Percentiles rank a stretch among this genome's conserved stretches.
Evolutionary conservation across 2,113 vertebrate species (phyloP).

Genomic region (Bambusicola thoracicus): DNA sequence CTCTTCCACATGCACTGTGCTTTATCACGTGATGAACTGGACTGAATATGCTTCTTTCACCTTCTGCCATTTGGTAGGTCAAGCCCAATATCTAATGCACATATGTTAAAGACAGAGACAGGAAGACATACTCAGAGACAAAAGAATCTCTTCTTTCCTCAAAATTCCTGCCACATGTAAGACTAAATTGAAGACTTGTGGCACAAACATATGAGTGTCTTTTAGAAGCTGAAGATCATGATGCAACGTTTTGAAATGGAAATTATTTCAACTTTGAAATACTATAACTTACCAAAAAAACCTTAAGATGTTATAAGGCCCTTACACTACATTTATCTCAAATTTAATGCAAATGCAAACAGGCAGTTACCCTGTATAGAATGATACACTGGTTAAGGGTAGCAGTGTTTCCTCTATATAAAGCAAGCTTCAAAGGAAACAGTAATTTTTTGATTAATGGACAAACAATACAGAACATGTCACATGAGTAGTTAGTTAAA

Average conservation of each 20-base stretch:
- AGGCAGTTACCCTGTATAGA: conserved; percentile 35
- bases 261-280: conserved; percentile 37
- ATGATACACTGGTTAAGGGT: conserved; percentile 20
- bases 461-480: conserved; percentile 76
- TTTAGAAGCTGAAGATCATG: not conserved
- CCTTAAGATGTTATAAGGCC: not conserved
- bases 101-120: not conserved
- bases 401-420: conserved; percentile 60
- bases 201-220: not conserved
- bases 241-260: conserved; percentile 18
- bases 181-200: conserved; percentile 11
- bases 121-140: not conserved
- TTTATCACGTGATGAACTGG: not conserved
- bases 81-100: not conserved
- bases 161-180: not conserved
- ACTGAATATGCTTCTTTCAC: not conserved
- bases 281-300: not conserved
- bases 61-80: not conserved
- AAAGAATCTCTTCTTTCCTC: not conserved
- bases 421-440: conserved; percentile 72
- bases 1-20: not conserved
- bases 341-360: conserved; percentile 40
- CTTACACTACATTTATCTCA: not conserved
- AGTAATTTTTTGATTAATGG: conserved; percentile 65
- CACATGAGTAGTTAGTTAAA: conserved; percentile 70